Evolutionary conservation across 2,888 invertebrate species (phyloP).

Genomic region (Helicoverpa assulta): DNA sequence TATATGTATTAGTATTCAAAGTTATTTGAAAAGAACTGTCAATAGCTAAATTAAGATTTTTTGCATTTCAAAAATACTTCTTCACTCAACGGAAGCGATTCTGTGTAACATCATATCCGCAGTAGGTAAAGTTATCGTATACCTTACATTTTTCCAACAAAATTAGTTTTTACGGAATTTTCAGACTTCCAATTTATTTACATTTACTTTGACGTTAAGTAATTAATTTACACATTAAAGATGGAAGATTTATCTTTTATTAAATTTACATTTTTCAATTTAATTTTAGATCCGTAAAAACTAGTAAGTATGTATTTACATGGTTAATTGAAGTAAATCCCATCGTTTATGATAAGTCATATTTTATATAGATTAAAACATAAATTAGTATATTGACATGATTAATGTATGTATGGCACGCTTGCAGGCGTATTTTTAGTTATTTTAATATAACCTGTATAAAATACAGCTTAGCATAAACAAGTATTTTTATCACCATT

Average conservation of each 20-base stretch:
- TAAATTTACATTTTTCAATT: background rate
- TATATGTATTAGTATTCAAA: too few relatives aligned
- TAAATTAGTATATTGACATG: background rate
- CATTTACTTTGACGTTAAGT: background rate
- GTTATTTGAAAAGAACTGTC: too few relatives aligned
- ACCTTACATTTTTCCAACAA: background rate
- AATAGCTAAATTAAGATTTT: too few relatives aligned
- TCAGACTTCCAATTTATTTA: background rate
- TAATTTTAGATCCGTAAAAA: slow-evolving; percentile 8
- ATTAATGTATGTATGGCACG: background rate
- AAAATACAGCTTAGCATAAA: background rate
- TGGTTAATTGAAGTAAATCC: slow-evolving; percentile 5
- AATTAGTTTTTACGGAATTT: slow-evolving; percentile 3
- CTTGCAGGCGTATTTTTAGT: background rate
- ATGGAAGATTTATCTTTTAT: slow-evolving; percentile 13
- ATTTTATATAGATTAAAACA: background rate
- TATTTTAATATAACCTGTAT: background rate
- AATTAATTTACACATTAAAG: background rate
- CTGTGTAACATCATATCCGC: background rate
- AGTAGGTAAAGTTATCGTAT: slow-evolving; percentile 4
- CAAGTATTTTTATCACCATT: background rate
- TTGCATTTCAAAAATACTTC: background rate
- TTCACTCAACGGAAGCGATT: background rate
- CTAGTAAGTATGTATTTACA: slow-evolving; percentile 14
- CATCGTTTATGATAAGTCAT: background rate